Evolutionary conservation across 2,888 invertebrate species (phyloP).

Genomic region (Xanthia togata): DNA sequence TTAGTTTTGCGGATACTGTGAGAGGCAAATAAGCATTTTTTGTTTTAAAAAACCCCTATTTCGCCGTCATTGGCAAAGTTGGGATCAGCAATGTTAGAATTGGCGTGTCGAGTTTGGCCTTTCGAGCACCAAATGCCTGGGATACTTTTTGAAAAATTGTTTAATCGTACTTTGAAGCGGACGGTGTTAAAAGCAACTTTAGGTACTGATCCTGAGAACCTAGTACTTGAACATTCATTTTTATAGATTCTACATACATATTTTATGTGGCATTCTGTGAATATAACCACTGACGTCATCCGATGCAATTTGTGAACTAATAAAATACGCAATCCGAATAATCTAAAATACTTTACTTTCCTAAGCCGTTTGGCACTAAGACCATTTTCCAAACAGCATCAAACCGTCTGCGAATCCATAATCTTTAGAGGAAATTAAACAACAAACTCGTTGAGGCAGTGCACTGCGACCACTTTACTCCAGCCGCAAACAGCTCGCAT

Average conservation of each 20-base stretch:
- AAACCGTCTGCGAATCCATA: constrained; percentile 64
- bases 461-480: constrained; percentile 78
- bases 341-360: background rate
- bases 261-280: background rate
- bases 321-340: background rate
- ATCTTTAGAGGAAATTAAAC: constrained; percentile 78
- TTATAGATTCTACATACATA: background rate
- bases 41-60: constrained; percentile 40
- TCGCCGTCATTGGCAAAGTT: constrained; percentile 39
- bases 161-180: constrained; percentile 28
- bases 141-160: constrained; percentile 45
- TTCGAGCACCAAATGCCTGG: constrained; percentile 28
- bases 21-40: background rate
- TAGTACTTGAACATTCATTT: background rate
- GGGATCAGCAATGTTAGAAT: constrained; percentile 37
- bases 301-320: background rate
- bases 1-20: constrained; percentile 16
- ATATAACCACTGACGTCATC: background rate
- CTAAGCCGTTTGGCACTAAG: background rate
- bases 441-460: constrained; percentile 74
- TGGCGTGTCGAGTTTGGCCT: constrained; percentile 33
- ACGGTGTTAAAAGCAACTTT: constrained; percentile 16
- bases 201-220: background rate
- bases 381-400: constrained; percentile 5
- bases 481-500: constrained; percentile 73